These are phyloP conservation scores for Sus cebifrons DNA, from an alignment of 2,797 vertebrate species.

Conservation along the genomic window DNA sequence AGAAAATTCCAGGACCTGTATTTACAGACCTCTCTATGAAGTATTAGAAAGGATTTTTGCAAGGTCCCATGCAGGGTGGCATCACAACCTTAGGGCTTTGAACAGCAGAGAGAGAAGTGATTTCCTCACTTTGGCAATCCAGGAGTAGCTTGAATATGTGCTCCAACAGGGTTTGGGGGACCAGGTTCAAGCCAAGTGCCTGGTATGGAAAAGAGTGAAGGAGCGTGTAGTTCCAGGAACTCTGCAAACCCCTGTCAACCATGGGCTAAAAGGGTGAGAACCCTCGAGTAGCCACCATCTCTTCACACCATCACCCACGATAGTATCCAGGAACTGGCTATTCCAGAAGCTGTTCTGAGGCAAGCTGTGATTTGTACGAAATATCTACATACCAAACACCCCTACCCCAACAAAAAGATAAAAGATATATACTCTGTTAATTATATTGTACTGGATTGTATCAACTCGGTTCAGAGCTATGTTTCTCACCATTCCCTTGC, in stretches of 20 bases:
- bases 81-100: neutral
- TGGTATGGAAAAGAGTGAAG: neutral
- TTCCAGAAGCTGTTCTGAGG: neutral
- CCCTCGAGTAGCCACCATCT: neutral
- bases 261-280: neutral
- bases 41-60: neutral
- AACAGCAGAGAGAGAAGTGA: neutral
- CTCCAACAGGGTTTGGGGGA: neutral
- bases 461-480: neutral
- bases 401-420: neutral
- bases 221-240: neutral
- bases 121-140: neutral
- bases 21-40: constrained; percentile 21
- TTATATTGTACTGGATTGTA: neutral
- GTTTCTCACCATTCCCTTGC: neutral
- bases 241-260: neutral
- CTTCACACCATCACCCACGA: neutral
- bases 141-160: neutral
- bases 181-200: neutral
- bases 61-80: neutral
- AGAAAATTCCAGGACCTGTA: constrained; percentile 22
- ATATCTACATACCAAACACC: neutral
- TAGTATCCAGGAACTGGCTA: neutral
- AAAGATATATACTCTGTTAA: neutral
- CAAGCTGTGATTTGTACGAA: neutral